Evolutionary conservation across 2,797 vertebrate genomes (phyloP), one percentile per base, ranked within the genome.

Genomic region (Liparis tanakae): DNA sequence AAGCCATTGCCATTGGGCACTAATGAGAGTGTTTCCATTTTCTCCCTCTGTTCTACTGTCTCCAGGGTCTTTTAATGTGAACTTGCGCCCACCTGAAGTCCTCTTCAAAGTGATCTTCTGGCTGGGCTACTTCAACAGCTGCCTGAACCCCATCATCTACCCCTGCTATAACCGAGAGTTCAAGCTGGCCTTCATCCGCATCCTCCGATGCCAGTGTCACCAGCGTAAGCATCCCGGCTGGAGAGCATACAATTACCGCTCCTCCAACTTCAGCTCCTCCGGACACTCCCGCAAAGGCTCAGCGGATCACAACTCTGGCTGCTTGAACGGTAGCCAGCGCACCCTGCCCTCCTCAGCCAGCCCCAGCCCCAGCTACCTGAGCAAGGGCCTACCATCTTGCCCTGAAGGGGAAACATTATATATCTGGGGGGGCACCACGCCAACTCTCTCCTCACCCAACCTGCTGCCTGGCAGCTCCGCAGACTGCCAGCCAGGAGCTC

Each of bases 61-160:
- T 72, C 7, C 91, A 99, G 98, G 96, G 66, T 97, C 97, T 76
- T 94, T 98, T 82, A 98, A 98, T 89, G 93, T 92, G 1, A 88
- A 94, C 80, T 90, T 98, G 91, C 96, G 96, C 44, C 94, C 96
- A 6, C 96, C 97, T 5, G 95, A 97, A 25, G 83, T 92, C 1
- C 93, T 99, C 87, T 98, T 97, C 93, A 98, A 96, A 86, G 97
- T 99, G 63, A 96, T 98, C 87, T 99, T 99, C 94, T 99, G 98
- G 97, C 94, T 99, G 59, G 98, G 97, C 71, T 99, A 99, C 91
- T 99, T 98, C 92, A 99, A 99, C 94, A 98, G 97, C 93, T 99
- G 98, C 91, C 91, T 99, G 88, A 99, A 99, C 89, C 98, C 98
- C 80, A 97, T 99, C 92, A 98, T 99, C 92, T 99, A 99, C 89